Conservation (phyloP, 2,113 vertebrate species). For the Caranx melampygus region DNA sequence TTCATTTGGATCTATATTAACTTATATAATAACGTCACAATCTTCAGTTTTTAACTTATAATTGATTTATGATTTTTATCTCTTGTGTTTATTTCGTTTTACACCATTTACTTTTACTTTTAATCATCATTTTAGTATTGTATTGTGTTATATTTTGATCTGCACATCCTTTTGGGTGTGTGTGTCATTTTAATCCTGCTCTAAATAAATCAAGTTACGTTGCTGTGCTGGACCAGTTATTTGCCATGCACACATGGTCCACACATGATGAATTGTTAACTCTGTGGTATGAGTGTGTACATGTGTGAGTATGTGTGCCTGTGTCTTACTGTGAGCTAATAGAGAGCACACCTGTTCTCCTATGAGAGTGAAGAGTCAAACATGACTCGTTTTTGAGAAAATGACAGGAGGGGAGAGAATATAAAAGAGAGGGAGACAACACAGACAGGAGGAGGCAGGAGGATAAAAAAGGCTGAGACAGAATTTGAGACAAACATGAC, state of each 20-base stretch:
- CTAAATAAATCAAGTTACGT: no score
- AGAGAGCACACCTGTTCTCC: constrained; percentile 63
- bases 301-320: neutral
- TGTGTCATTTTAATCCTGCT: no score
- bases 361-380: constrained; percentile 64
- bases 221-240: constrained; percentile 28
- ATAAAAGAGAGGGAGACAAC: constrained; percentile 15
- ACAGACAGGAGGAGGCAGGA: constrained; percentile 1
- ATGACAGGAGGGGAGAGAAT: constrained; percentile 33
- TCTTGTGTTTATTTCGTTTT: no score
- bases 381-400: constrained; percentile 52
- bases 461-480: constrained; percentile 16
- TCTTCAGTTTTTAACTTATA: no score
- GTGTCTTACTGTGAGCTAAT: constrained; percentile 33
- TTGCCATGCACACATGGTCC: constrained; percentile 45
- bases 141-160: no score
- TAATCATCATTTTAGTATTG: no score
- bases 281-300: constrained; percentile 27
- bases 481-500: constrained; percentile 23
- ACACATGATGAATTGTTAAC: constrained; percentile 37
- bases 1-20: no score
- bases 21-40: no score
- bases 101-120: no score
- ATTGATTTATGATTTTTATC: no score
- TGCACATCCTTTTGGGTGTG: no score